Evolutionary conservation across 2,888 invertebrate species (phyloP), one percentile per base, ranked within the genome.

Genomic region (Myathropa florea): DNA sequence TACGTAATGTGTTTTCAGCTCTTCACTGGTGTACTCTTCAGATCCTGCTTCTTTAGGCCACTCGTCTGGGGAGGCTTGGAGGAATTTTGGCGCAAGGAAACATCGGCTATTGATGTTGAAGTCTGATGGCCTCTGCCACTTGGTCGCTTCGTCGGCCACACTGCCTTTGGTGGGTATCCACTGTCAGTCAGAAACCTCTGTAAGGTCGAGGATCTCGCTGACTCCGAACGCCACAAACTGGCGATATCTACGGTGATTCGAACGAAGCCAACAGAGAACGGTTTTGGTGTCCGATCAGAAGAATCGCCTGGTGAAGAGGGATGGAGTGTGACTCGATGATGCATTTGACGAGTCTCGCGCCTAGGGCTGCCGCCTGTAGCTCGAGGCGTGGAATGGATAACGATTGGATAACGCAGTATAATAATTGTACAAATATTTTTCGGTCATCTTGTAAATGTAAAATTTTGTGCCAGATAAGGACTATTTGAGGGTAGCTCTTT

Each of bases 221-320:
- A 88, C 73, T 12, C 84, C 60, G n/a, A 84, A 77, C 0, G 83
- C 83, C n/a, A 83, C 83, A 18, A 80, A 88, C 18, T 88, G 88
- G 10, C 76, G 80, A 70, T 89, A 89, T 60, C n/a, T n/a, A n/a
- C n/a, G n/a, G n/a, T n/a, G n/a, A n/a, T n/a, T n/a, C n/a, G n/a
- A n/a, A n/a, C n/a, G 57, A n/a, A 89, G 33, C 89, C 89, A 89
- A 33, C 73, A 72, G 33, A 89, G 18, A 10, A 88, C 89, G 9
- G 79, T 88, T 57, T 55, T 83, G 10, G 89, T 89, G 46, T 89
- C 89, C 1, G 88, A 77, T 89, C 89, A 89, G 57, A 86, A 88
- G 10, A 55, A 33, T 0, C 12, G 82, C 6, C 73, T 24, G 3
- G 23, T 23, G 21, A 89, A n/a, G 79, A 0, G 26, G 23, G 12